Conservation (phyloP, 2,797 vertebrate species). For the Paguma larvata region DNA sequence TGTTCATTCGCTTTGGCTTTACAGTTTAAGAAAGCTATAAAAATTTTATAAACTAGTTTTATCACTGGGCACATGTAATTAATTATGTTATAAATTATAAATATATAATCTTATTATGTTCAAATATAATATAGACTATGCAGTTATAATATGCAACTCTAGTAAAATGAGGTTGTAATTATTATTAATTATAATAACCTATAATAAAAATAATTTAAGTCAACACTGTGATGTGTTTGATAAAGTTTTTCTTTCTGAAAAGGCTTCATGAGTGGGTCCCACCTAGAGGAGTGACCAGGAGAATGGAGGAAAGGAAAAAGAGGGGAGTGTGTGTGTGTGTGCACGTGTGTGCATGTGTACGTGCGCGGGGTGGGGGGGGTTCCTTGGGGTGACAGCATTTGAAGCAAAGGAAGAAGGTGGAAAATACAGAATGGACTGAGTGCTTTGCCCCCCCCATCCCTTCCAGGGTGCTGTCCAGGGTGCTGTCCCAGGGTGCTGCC, state of each 20-base stretch:
- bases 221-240: neutral
- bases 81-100: neutral
- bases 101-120: neutral
- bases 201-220: neutral
- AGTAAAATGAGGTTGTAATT: neutral
- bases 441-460: neutral
- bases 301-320: neutral
- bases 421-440: neutral
- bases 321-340: neutral
- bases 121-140: neutral
- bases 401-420: too few species aligned
- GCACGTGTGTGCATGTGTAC: neutral
- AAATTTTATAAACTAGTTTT: neutral
- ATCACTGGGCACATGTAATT: neutral
- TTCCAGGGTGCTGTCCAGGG: neutral
- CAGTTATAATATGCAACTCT: neutral
- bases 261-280: neutral
- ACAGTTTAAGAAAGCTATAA: neutral
- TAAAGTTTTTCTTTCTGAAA: neutral
- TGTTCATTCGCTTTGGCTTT: neutral
- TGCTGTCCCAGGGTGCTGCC: neutral
- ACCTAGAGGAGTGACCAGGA: neutral
- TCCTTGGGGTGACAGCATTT: fast-evolving
- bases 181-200: neutral
- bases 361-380: neutral